Base-by-base conservation (phyloP, 1,140 invertebrate genomes). In the Venustaconcha ellipsiformis region DNA sequence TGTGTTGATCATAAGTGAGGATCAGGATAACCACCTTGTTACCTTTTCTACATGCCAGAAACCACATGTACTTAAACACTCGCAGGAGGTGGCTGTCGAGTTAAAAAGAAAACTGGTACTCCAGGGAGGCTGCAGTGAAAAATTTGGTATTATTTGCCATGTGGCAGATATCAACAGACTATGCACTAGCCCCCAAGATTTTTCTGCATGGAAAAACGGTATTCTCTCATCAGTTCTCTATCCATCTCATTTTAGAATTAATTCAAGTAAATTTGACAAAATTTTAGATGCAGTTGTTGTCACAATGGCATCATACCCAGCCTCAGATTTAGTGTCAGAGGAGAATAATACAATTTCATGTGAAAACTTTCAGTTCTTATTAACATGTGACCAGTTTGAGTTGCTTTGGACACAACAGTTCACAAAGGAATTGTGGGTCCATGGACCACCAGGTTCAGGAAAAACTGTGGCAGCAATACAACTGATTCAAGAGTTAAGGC, bases 371-470 rank as follows among this genome's bases (percentile, higher is more conserved):
- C 80, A 82, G 57, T 84, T 84, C 66, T 63, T 85, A 66, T 70
- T 85, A 74, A 85, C 85, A n/a, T 82, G 81, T 73, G 85, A 85
- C 63, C 85, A 86, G 83, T 83, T 86, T 78, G 80, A 86, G 59
- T 66, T 86, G 78, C 71, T 86, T 67, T 84, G 81, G 80, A 83
- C 72, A 0, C 81, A 81, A 55, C 85, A 86, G 69, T 85, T 83
- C 74, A 83, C 81, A 62, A 83, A 76, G 70, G 83, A 86, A 75
- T 79, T 86, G 59, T 86, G 85, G 85, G 78, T 86, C 26, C 85
- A 86, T 67, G 84, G 85, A 63, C 85, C 85, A 11, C 83, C 85
- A 18, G 85, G 83, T 0, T 71, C 79, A 26, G 85, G 85, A 3
- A 86, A 86, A 65, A 86, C 85, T 14, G 78, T 86, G n/a, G 82